Conservation (phyloP, 2,888 invertebrate species). For the Cylindroiulus punctatus region DNA sequence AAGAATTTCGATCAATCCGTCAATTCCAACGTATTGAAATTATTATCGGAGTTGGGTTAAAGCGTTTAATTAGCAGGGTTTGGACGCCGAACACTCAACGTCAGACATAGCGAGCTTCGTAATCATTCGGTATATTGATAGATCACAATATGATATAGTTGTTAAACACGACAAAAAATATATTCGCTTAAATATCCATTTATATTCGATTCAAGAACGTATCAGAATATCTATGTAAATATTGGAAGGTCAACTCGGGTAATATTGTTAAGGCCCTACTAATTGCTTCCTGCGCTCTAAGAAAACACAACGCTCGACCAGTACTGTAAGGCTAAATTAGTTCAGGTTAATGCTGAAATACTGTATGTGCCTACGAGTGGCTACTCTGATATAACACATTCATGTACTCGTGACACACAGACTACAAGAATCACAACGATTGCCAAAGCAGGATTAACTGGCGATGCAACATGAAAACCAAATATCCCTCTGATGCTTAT, state of each 20-base stretch:
- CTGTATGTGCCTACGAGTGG: conserved; percentile 19
- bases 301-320: conserved; percentile 1
- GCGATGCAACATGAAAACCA: conserved; percentile 5
- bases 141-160: conserved; percentile 45
- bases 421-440: conserved; percentile 36
- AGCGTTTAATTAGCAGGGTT: background rate
- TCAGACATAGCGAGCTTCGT: background rate
- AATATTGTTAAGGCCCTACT: conserved; percentile 29
- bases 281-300: conserved; percentile 13
- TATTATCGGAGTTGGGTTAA: background rate
- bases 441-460: conserved; percentile 33
- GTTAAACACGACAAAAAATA: conserved; percentile 44
- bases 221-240: conserved; percentile 43
- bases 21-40: background rate
- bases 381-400: conserved; percentile 38
- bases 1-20: background rate
- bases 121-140: conserved; percentile 12
- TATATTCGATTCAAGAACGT: conserved; percentile 36
- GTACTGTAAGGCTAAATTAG: conserved; percentile 45
- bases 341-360: conserved; percentile 45
- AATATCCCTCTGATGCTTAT: background rate
- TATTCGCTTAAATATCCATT: conserved; percentile 47
- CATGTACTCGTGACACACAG: background rate
- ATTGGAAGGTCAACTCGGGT: conserved; percentile 42
- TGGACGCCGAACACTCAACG: conserved; percentile 7